phyloP scores from a whole-genome alignment of 2,797 vertebrate species.

The Tapirus indicus region DNA sequence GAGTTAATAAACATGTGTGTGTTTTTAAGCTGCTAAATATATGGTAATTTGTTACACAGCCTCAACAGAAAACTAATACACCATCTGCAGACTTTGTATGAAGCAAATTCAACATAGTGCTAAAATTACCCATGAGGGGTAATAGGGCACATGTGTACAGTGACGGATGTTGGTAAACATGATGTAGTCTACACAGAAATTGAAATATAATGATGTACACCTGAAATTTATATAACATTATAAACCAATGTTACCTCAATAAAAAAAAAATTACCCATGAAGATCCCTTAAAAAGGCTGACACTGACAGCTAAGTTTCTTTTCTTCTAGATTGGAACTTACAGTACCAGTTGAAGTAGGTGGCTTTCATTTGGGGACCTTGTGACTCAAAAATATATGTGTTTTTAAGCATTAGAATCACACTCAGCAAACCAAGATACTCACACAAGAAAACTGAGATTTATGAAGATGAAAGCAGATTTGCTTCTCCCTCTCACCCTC shows the following conservation, averaged over 20 bases:
- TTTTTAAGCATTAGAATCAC: slow-evolving; percentile 59
- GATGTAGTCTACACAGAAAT: no score
- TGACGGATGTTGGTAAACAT: no score
- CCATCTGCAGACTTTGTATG: neutral
- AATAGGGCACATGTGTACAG: no score
- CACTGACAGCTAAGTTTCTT: neutral
- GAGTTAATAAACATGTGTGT: neutral
- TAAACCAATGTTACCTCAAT: no score
- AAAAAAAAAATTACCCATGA: neutral
- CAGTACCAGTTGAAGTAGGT: neutral
- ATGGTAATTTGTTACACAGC: neutral
- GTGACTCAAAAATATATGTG: slow-evolving; percentile 41
- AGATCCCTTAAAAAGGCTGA: neutral
- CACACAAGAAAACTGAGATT: slow-evolving; percentile 44
- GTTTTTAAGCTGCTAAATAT: neutral
- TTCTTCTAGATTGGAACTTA: neutral
- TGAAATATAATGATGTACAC: no score
- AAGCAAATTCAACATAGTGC: slow-evolving; percentile 28
- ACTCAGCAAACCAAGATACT: neutral
- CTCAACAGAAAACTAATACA: neutral
- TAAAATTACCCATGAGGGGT: neutral
- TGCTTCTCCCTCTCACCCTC: neutral
- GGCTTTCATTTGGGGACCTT: slow-evolving; percentile 43
- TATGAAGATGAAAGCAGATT: neutral
- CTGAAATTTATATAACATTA: no score